Evolutionary conservation across 2,888 invertebrate species (phyloP).

Genomic region (Therioaphis trifolii): DNA sequence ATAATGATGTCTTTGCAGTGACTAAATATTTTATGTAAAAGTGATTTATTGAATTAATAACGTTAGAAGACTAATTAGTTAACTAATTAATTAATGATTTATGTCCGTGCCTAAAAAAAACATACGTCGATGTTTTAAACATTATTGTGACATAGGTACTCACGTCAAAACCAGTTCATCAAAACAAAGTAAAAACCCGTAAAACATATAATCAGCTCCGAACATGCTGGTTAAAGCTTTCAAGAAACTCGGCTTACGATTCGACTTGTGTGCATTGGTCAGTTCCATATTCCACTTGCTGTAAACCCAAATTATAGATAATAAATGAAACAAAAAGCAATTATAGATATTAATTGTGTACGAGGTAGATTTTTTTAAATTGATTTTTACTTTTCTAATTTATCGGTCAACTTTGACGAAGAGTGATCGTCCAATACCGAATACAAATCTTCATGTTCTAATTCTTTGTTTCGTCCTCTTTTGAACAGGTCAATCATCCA

Average conservation of each 20-base stretch:
- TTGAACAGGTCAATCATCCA: neutral
- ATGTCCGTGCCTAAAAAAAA: too few relatives aligned
- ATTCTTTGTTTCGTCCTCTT: neutral
- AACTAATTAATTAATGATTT: too few relatives aligned
- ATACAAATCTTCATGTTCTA: neutral
- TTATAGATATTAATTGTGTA: neutral
- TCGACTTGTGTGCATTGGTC: conserved; percentile 70
- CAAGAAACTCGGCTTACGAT: conserved; percentile 74
- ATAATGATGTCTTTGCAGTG: too few relatives aligned
- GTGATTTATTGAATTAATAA: too few relatives aligned
- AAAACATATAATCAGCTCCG: conserved; percentile 73
- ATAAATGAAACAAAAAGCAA: too few relatives aligned
- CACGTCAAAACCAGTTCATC: conserved; percentile 75
- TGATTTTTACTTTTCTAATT: neutral
- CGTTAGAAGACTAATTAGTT: too few relatives aligned
- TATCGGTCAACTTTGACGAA: neutral
- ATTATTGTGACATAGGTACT: too few relatives aligned
- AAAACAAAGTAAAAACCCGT: conserved; percentile 75
- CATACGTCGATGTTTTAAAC: too few relatives aligned
- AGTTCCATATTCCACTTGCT: conserved; percentile 75
- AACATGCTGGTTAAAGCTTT: conserved; percentile 75
- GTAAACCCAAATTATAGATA: too few relatives aligned
- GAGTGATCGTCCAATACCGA: neutral
- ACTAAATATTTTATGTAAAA: too few relatives aligned
- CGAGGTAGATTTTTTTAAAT: too few relatives aligned